A percentile compares a stretch with the other conserved stretches of the same genome.
Evolutionary conservation across 2,888 invertebrate species (phyloP).

Genomic region (Taphrorychus bicolor): DNA sequence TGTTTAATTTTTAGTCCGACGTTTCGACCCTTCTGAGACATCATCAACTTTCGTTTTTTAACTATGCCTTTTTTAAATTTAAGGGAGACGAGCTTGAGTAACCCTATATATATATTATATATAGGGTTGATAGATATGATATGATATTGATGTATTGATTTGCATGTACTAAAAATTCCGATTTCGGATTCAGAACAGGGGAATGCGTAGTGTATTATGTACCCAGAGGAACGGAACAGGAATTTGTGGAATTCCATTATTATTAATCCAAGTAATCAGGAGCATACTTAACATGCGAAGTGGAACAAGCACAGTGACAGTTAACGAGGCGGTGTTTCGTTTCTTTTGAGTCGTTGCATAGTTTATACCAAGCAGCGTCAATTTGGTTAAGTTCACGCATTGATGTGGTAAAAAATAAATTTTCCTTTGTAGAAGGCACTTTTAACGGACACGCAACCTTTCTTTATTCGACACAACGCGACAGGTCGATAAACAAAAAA

Average conservation of each 20-base stretch:
- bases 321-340: neutral
- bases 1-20: too few species aligned
- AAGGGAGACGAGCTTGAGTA: too few species aligned
- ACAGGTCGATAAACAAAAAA: neutral
- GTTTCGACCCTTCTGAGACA: too few species aligned
- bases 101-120: too few species aligned
- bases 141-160: too few species aligned
- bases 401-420: slow-evolving; percentile 1
- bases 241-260: neutral
- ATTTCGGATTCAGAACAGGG: neutral
- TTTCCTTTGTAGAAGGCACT: neutral
- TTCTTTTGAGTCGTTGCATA: neutral
- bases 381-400: neutral
- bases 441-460: neutral
- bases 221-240: neutral
- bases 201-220: neutral
- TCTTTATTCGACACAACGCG: neutral
- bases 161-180: too few species aligned
- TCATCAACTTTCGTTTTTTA: too few species aligned
- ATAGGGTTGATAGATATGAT: too few species aligned
- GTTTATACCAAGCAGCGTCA: neutral
- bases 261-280: neutral
- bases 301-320: neutral
- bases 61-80: too few species aligned
- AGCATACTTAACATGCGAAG: neutral